Base-by-base conservation (phyloP, 2,888 invertebrate genomes). In the Villa cingulata region DNA sequence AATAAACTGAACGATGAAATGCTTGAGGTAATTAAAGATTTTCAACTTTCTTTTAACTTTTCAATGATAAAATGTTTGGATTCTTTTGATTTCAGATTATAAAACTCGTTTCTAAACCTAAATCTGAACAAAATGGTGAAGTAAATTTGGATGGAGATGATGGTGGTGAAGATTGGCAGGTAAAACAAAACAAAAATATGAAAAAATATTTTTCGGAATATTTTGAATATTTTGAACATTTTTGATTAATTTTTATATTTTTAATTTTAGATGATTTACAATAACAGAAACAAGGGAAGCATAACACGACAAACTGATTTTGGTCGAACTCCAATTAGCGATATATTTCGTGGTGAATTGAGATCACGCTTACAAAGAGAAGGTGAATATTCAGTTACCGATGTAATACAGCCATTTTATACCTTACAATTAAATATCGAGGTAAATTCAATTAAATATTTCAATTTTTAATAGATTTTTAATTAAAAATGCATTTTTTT, bases 1-100 rank as follows among this genome's bases (percentile, higher is more conserved):
- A 96, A 95, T 70, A 88, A 88, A 23, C 77, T 96, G 48, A 94
- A 95, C 63, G 96, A 96, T 68, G 96, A 97, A 73, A 94, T 96
- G 91, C 75, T 90, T 3, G 89, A 91, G 75, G 86, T 88, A 59
- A 63, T 52, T 39, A 27, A 9, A 34, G 5, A 34, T 48, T 47
- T 37, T 47, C 37, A 45, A 7, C 19, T 40, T 34, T 41, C 4
- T 23, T 23, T 6, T 23, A 20, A 18, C 17, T 16, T 37, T 2
- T 39, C 43, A n/a, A n/a, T n/a, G n/a, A n/a, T n/a, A n/a, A n/a
- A n/a, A 44, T 46, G 37, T 27, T 42, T 43, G 34, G 32, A 23
- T 10, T 40, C 40, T 48, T 48, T 37, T 37, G 19, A 18, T 56
- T 61, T 6, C 65, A 78, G 78, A 65, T 78, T 36, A 76, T 78